Evolutionary conservation across 2,888 invertebrate species (phyloP), one percentile per base, ranked within the genome.

Genomic region (Matsumyia berberina): DNA sequence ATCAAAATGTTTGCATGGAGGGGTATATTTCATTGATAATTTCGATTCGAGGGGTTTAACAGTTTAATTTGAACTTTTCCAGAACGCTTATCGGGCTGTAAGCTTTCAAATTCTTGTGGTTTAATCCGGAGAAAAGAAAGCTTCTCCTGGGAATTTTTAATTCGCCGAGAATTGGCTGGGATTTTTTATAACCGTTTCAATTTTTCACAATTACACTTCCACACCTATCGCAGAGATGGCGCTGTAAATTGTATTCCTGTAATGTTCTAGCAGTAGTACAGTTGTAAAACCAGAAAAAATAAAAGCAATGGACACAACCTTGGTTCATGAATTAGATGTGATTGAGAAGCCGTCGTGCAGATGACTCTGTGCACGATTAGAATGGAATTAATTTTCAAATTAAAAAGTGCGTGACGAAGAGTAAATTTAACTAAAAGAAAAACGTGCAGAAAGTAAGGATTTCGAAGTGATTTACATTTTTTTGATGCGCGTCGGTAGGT

Each of bases 101-200:
- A 2, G 46, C 46, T 58, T 39, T 1, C 1, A 51, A 51, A 12
- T n/a, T 39, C 1, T 24, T 12, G 24, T 46, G 44, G 31, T 49
- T 49, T 24, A 2, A 0, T 51, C 11, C 51, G 15, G 15, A 17
- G 39, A 29, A 24, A 2, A 24, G 2, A 7, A 29, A 58, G 5
- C 11, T 11, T 31, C 8, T 7, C n/a, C 6, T 42, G 12, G 5
- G 6, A 39, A 17, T 8, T 44, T 44, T 0, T 15, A 66, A 5
- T 74, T 58, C 49, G 49, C 67, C 39, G 46, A 15, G 11, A 24
- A 8, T 2, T 44, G 0, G 24, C 0, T 24, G 9, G 53, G 42
- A 17, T 9, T 15, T 37, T 39, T 39, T 24, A n/a, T 9, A 46
- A 76, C 76, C 24, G 58, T 19, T 76, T 69, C n/a, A 3, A 4